Base-by-base conservation (phyloP, 2,888 invertebrate genomes). In the Andrena trimmerana region DNA sequence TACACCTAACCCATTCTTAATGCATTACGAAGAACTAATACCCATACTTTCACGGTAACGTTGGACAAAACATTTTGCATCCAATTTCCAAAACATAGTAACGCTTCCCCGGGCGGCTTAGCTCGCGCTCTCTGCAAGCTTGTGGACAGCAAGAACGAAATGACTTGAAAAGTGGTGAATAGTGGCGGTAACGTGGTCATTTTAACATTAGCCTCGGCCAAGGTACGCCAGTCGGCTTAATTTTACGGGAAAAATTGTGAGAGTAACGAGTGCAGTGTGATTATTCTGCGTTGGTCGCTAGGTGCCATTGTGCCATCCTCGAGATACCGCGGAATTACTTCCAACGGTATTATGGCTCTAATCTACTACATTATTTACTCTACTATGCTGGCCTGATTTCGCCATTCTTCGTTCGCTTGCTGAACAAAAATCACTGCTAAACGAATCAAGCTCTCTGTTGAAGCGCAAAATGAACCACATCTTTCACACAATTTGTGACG, bases 201-300 rank as follows among this genome's bases (percentile, higher is more conserved):
- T 59, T 73, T 8, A 59, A 5, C 57, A 8, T 66, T 31, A 31
- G 16, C n/a, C 36, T 7, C 54, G 59, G 20, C 20, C 2, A 24
- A n/a, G 8, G 36, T 29, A 36, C 57, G 59, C 31, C 20, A 59
- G 66, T 57, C 29, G 73, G 29, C 73, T 73, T 70, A 62, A 77
- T 77, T 77, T 77, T 70, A 54, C 65, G 42, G 59, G 42, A 65
- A 65, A 71, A 77, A 77, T 77, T 70, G 65, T 77, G 24, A 66
- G 57, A 70, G 63, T 59, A 65, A 77, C 70, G 59, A 73, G 66
- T 48, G 63, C 69, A 42, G 24, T 63, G 27, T 68, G 31, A 69
- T 69, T 69, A 69, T 62, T 50, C 52, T 27, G 29, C 50, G 50
- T 66, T 50, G 66, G 3, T 1, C n/a, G n/a, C 16, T 24, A 8